Percentiles rank a stretch among this genome's conserved stretches.
Conservation (phyloP, 2,113 vertebrate species). For the Ardeotis arabs region DNA sequence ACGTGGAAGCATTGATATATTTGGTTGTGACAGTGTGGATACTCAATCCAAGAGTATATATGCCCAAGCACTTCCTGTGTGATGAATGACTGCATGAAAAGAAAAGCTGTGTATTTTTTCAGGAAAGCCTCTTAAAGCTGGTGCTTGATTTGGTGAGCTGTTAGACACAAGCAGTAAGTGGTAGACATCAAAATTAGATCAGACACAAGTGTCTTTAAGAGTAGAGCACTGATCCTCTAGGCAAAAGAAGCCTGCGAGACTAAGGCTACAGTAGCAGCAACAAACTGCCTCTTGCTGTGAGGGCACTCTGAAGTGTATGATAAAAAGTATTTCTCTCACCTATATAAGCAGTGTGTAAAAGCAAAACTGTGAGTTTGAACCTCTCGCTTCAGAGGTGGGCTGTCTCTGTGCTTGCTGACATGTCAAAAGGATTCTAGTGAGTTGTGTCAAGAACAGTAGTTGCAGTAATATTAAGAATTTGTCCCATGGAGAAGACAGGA, state of each 20-base stretch:
- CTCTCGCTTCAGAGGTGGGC: not conserved
- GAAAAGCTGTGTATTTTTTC: not conserved
- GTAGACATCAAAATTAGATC: not conserved
- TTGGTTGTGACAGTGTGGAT: not conserved
- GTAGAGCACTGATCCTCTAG: not conserved
- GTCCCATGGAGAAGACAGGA: not conserved
- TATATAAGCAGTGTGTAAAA: not conserved
- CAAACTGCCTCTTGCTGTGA: not conserved
- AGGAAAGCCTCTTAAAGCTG: fast-evolving
- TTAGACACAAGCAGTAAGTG: not conserved
- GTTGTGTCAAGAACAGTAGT: not conserved
- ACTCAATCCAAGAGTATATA: not conserved
- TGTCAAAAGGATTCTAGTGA: not conserved
- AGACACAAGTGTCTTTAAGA: not conserved
- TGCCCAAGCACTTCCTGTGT: not conserved
- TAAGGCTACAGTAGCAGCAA: not conserved
- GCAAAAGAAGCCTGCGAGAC: fast-evolving
- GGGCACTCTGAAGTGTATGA: not conserved
- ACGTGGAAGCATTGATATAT: not conserved
- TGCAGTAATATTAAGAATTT: not conserved
- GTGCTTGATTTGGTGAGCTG: not conserved
- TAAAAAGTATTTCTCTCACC: not conserved
- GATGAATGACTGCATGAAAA: not conserved
- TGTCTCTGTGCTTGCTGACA: not conserved
- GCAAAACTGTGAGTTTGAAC: not conserved